Base-by-base conservation (phyloP, 35 echinoderm and acorn worm species). In the Amphiura filiformis region DNA sequence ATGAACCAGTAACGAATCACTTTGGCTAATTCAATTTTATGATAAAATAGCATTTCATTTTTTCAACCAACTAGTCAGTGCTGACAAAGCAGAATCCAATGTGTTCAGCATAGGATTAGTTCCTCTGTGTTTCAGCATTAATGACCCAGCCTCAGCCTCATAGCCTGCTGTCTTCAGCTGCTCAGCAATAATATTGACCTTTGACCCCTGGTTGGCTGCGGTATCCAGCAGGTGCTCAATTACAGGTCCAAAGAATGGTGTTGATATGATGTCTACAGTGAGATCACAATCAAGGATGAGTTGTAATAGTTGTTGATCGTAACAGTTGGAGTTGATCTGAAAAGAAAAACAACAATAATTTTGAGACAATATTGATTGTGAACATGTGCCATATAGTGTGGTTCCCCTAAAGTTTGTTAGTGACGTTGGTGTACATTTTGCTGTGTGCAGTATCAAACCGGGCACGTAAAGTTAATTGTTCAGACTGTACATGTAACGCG, bases 51-150 rank as follows among this genome's bases (percentile, higher is more conserved):
- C 36, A 85, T 15, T 34, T 84, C 32, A 90, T 56, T 96, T 97
- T 37, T 87, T 88, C 35, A 97, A 85, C 87, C 91, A 97, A 76
- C 82, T 78, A 5, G 76, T 86, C 0, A 97, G 81, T 3, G 91
- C 86, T 77, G 94, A 89, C 11, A 90, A 78, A 32, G 94, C 91
- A 32, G 94, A 90, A 76, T 97, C 91, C 28, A 97, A 52, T 17
- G 94, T 97, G 26, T 87, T 75, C 22, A 97, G 75, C 87, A 90
- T 84, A 11, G 83, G 87, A 34, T 97, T 83, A 23, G 84, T 87
- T 38, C 87, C 90, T 75, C 81, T 84, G 88, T 82, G 82, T 40
- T 47, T 75, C 37, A 97, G 47, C 65, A 93, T 82, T 39, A 97
- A 65, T 11, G 94, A 64, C 35, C 86, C 87, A 17, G 86, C 94